phyloP scores from a whole-genome alignment of 2,888 invertebrate genomes.

The Leucophenga montana region DNA sequence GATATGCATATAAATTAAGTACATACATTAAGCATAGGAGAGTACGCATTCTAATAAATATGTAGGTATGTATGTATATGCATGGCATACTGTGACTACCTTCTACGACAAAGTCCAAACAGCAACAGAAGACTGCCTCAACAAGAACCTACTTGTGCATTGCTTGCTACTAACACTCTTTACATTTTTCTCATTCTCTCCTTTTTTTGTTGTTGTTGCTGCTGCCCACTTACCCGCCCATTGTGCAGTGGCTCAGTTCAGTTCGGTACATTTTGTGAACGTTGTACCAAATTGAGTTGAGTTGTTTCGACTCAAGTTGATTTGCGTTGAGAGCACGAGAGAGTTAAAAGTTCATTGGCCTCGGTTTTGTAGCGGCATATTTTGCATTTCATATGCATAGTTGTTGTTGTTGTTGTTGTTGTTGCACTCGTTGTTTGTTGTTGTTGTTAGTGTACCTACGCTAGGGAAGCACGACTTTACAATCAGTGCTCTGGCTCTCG shows the following conservation, averaged over 20 bases:
- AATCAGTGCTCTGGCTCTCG: background rate
- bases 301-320: background rate
- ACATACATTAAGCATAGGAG: slow-evolving; percentile 5
- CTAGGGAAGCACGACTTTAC: background rate
- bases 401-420: background rate
- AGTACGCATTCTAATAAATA: slow-evolving; percentile 11
- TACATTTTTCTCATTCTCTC: too few species aligned
- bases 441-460: background rate
- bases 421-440: background rate
- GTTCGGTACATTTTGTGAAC: too few species aligned
- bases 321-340: slow-evolving; percentile 27
- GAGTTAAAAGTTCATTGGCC: slow-evolving; percentile 55
- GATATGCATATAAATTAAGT: slow-evolving; percentile 19
- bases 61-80: background rate
- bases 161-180: background rate
- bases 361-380: slow-evolving; percentile 61
- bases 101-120: background rate
- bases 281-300: background rate
- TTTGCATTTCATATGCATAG: slow-evolving; percentile 51
- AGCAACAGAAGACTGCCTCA: slow-evolving; percentile 13
- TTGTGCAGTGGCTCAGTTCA: too few species aligned
- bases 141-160: slow-evolving; percentile 20
- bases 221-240: too few species aligned
- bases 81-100: background rate
- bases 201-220: too few species aligned